These are phyloP conservation scores for Sphenodon punctatus DNA, from an alignment of 2,797 vertebrate species.

Conservation along the genomic window DNA sequence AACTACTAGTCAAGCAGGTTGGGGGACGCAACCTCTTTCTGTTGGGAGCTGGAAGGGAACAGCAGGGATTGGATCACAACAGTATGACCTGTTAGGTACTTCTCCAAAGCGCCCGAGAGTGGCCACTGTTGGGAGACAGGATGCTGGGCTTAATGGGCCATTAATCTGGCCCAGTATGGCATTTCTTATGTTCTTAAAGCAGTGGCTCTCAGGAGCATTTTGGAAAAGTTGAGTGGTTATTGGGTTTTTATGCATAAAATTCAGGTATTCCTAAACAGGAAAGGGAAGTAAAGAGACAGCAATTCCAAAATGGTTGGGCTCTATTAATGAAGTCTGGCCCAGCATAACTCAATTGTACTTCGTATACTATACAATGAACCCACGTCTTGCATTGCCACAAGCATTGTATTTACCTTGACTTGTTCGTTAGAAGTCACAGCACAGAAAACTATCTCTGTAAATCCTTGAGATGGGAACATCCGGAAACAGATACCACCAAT, in stretches of 20 bases:
- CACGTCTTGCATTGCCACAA: background rate
- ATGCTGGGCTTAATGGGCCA: too few relatives aligned
- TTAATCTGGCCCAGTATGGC: too few relatives aligned
- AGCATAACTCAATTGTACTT: background rate
- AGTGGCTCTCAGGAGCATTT: background rate
- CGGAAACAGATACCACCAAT: constrained; percentile 98
- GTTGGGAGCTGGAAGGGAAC: too few relatives aligned
- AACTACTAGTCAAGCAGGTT: too few relatives aligned
- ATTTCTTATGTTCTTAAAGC: too few relatives aligned
- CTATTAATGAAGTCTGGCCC: background rate
- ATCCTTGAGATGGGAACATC: constrained; percentile 98
- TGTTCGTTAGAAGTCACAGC: constrained; percentile 98
- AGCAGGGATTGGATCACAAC: too few relatives aligned
- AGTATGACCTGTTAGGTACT: too few relatives aligned
- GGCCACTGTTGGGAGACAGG: too few relatives aligned
- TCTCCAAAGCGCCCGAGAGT: too few relatives aligned
- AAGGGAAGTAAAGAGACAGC: background rate
- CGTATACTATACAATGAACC: background rate
- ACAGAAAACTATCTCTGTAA: constrained; percentile 98
- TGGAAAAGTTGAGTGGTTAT: background rate
- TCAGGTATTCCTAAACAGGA: background rate
- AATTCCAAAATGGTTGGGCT: background rate
- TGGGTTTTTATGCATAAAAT: background rate
- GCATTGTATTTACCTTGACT: constrained; percentile 88
- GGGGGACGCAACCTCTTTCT: too few relatives aligned